Percentiles rank a stretch among this genome's conserved stretches.
Evolutionary conservation across 92 coral and sea anemone genomes (phyloP).

Genomic region (Virgularia gustaviana): DNA sequence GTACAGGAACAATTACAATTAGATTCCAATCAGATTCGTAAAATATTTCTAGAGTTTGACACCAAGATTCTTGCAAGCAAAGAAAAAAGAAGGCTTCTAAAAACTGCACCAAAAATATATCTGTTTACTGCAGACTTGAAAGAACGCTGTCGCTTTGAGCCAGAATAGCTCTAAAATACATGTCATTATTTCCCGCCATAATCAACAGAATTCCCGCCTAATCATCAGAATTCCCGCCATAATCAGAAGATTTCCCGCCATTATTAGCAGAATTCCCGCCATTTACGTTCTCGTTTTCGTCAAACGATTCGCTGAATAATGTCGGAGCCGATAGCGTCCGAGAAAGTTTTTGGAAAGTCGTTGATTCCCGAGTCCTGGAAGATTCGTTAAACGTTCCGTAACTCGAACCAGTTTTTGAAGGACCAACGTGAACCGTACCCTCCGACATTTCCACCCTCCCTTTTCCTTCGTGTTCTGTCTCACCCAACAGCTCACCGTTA

Average conservation of each 20-base stretch:
- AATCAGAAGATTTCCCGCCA: background rate
- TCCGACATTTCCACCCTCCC: background rate
- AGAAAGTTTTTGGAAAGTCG: conserved; percentile 6
- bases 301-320: background rate
- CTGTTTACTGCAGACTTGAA: too few relatives aligned
- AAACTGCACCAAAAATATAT: too few relatives aligned
- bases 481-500: background rate
- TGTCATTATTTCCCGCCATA: too few relatives aligned
- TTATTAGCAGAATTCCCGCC: background rate
- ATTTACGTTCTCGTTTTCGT: background rate
- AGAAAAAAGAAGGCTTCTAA: too few relatives aligned
- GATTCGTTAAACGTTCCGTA: background rate
- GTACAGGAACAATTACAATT: too few relatives aligned
- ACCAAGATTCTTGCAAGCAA: too few relatives aligned
- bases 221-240: background rate
- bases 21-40: too few relatives aligned
- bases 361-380: background rate
- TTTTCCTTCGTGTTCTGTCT: background rate
- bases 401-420: background rate
- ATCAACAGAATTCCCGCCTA: too few relatives aligned
- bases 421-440: background rate
- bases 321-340: conserved; percentile 25
- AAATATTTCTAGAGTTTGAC: too few relatives aligned
- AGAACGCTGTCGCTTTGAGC: too few relatives aligned
- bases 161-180: too few relatives aligned